Conservation (phyloP, 1,140 invertebrate species). For the Berghia stephanieae region DNA sequence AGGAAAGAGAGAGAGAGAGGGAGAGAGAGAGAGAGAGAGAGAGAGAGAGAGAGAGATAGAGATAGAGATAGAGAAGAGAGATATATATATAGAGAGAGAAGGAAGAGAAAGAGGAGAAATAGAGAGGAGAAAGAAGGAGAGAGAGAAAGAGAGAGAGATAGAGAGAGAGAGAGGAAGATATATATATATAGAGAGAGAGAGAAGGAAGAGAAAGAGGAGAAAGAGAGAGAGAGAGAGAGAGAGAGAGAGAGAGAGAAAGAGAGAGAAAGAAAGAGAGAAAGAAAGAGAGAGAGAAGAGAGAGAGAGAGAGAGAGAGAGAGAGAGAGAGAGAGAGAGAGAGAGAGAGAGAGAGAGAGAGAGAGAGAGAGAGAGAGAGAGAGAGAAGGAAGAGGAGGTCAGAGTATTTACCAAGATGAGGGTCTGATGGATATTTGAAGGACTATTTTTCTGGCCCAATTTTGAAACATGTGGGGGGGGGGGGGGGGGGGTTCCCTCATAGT, state of each 20-base stretch:
- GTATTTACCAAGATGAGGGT: no score
- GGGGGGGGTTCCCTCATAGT: no score
- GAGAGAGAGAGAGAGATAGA: neutral
- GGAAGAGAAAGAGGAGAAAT: no score
- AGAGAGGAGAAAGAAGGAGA: no score
- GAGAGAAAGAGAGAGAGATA: no score
- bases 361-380: slow-evolving; percentile 9
- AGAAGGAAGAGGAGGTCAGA: no score
- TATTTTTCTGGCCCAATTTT: no score
- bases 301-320: slow-evolving; percentile 3
- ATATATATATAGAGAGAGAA: no score
- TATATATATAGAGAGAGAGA: no score
- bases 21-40: neutral
- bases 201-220: neutral
- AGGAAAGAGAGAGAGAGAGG: neutral
- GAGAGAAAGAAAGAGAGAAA: slow-evolving; percentile 27
- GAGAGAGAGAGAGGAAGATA: no score
- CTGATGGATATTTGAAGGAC: no score
- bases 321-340: neutral
- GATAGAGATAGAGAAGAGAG: neutral
- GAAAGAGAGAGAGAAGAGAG: neutral
- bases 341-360: neutral
- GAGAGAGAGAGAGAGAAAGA: slow-evolving; percentile 29
- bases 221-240: slow-evolving; percentile 27
- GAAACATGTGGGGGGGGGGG: no score